Percentiles rank a stretch among this genome's conserved stretches.
phyloP scores from a whole-genome alignment of 2,797 vertebrate species.

The Atherinosoma microstoma region DNA sequence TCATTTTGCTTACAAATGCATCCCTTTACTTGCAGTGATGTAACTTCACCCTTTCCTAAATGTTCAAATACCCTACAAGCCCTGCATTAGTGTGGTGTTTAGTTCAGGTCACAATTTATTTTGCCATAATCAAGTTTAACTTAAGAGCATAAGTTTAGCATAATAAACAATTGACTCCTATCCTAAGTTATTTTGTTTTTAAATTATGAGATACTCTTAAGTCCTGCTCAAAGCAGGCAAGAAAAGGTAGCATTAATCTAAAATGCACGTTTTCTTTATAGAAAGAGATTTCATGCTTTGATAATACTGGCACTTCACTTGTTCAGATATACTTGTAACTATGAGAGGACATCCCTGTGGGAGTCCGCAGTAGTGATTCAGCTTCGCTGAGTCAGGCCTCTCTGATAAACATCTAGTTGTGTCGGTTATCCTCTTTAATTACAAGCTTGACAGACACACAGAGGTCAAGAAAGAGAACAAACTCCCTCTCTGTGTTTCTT shows the following conservation, averaged over 20 bases:
- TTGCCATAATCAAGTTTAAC: no score
- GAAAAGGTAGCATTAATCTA: background rate
- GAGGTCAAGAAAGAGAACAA: constrained; percentile 44
- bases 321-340: constrained; percentile 17
- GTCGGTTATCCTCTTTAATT: constrained; percentile 56
- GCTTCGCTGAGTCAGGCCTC: constrained; percentile 49
- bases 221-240: background rate
- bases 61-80: background rate
- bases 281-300: background rate
- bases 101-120: no score
- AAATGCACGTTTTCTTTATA: background rate
- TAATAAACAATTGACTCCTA: background rate
- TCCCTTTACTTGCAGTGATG: background rate
- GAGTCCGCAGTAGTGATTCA: constrained; percentile 32
- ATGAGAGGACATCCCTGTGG: constrained; percentile 31
- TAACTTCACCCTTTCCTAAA: background rate
- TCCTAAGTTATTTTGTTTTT: background rate
- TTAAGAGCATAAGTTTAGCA: background rate
- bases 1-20: background rate
- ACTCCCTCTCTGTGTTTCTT: background rate
- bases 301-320: background rate
- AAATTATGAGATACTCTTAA: background rate
- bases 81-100: no score
- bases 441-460: constrained; percentile 14
- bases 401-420: constrained; percentile 26